A percentile compares a stretch with the other conserved stretches of the same genome.
phyloP scores from a whole-genome alignment of 2,113 vertebrate species.

The Chaetorhynchus papuensis region DNA sequence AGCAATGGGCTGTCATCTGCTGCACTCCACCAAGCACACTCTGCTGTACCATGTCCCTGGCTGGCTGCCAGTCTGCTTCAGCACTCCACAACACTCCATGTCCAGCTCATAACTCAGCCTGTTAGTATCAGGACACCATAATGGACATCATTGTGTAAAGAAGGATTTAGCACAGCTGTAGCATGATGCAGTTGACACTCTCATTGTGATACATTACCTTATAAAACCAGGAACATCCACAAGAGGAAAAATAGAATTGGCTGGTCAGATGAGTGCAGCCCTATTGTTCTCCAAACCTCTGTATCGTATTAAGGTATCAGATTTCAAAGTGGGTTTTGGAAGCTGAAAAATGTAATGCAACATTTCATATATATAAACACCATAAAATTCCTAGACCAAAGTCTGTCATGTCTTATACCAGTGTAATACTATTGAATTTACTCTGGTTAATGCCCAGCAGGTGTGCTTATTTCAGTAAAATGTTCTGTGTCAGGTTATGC shows the following conservation, averaged over 20 bases:
- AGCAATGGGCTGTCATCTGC: constrained; percentile 9
- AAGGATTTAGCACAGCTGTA: constrained; percentile 48
- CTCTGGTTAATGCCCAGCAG: neutral
- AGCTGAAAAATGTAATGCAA: neutral
- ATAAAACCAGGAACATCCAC: constrained; percentile 2
- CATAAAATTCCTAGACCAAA: neutral
- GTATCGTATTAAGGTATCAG: neutral
- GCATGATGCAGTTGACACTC: neutral
- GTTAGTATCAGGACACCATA: neutral
- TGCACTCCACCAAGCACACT: constrained; percentile 16
- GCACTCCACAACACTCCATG: neutral
- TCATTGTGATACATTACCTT: constrained; percentile 8
- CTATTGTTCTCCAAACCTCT: neutral
- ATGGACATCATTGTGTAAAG: constrained; percentile 36
- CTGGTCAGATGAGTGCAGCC: neutral
- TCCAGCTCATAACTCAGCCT: constrained; percentile 26
- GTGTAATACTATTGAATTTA: neutral
- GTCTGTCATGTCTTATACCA: neutral
- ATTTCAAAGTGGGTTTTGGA: neutral
- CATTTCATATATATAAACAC: neutral
- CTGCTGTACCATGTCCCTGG: neutral
- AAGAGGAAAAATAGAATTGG: neutral
- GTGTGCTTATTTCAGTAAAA: constrained; percentile 4
- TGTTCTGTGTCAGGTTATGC: neutral
- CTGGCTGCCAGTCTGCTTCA: neutral